Base-by-base conservation (phyloP, 2,888 invertebrate genomes). In the Phania funesta region DNA sequence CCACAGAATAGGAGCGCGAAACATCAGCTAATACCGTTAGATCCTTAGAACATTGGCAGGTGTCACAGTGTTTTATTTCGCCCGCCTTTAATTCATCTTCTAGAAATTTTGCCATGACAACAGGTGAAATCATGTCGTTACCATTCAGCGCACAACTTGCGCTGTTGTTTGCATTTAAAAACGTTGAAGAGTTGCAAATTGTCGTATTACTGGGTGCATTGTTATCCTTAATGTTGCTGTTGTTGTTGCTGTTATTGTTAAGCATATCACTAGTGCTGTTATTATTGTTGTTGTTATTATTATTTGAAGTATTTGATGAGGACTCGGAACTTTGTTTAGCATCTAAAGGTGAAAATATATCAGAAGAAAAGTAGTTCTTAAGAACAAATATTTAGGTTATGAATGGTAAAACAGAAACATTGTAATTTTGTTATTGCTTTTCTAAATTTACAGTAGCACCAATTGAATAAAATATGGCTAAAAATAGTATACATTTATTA, bases 41-140 rank as follows among this genome's bases (percentile, higher is more conserved):
- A 86, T 91, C 92, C 50, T 88, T 90, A 70, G 93, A 92, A 89
- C 96, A 96, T 50, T 94, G 94, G 87, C 96, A 96, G 1, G 95
- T 96, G 87, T 95, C 95, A 91, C 96, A 96, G 88, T 96, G 96
- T 90, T 96, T 96, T 1, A 94, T 93, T 65, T 95, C 93, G 71
- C 95, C 94, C 84, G 93, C 90, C 86, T 97, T 96, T 80, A 95
- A 94, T 86, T 97, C 96, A 80, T 97, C 97, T 90, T 97, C 96
- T 32, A 98, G 92, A 82, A 97, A 96, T 92, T 97, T 97, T 2
- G 97, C 97, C 95, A 97, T 96, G 65, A 97, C 94, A 9, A 97
- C 95, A 24, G 97, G 97, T 3, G 97, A 97, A 13, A 95, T 95
- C 86, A 90, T 89, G 38, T 90, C 89, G 1, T 87, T 88, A 83